Conservation (phyloP, 1,140 invertebrate species). For the Drosophila trapezifrons region DNA sequence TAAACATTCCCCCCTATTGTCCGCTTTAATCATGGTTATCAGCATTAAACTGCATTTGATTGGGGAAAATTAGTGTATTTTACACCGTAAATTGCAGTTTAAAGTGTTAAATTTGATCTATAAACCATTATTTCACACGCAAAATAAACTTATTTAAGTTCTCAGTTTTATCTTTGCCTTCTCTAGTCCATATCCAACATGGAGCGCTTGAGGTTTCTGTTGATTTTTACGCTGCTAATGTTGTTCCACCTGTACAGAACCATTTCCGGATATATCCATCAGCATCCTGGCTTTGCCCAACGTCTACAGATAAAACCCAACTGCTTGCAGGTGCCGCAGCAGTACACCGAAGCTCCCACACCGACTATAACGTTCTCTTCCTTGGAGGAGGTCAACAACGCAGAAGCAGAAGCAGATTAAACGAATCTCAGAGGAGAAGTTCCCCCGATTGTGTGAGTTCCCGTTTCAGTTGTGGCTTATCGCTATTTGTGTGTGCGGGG, state of each 20-base stretch:
- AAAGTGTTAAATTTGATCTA: slow-evolving; percentile 12
- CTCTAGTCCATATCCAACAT: slow-evolving; percentile 21
- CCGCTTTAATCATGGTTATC: too few relatives aligned
- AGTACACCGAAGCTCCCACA: slow-evolving; percentile 22
- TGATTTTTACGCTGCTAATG: slow-evolving; percentile 4
- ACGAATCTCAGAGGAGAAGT: slow-evolving; percentile 16
- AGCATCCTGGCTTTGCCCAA: slow-evolving; percentile 58
- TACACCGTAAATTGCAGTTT: neutral
- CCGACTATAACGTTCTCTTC: slow-evolving; percentile 19
- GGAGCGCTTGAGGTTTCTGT: neutral
- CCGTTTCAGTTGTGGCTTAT: slow-evolving; percentile 24
- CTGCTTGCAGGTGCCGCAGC: slow-evolving; percentile 30
- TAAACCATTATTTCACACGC: neutral
- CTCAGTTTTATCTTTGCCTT: too few relatives aligned
- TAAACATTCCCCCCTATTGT: slow-evolving; percentile 4
- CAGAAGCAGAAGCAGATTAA: slow-evolving; percentile 21
- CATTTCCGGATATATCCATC: slow-evolving; percentile 22
- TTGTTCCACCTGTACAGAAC: neutral
- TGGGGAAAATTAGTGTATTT: neutral
- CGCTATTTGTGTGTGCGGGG: neutral
- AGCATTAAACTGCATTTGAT: slow-evolving; percentile 1
- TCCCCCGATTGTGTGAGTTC: slow-evolving; percentile 50
- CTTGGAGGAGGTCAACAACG: slow-evolving; percentile 24
- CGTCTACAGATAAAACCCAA: slow-evolving; percentile 53
- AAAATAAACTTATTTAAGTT: slow-evolving; percentile 17